Evolutionary conservation across 2,888 invertebrate species (phyloP).

Genomic region (Drosophila putrida): DNA sequence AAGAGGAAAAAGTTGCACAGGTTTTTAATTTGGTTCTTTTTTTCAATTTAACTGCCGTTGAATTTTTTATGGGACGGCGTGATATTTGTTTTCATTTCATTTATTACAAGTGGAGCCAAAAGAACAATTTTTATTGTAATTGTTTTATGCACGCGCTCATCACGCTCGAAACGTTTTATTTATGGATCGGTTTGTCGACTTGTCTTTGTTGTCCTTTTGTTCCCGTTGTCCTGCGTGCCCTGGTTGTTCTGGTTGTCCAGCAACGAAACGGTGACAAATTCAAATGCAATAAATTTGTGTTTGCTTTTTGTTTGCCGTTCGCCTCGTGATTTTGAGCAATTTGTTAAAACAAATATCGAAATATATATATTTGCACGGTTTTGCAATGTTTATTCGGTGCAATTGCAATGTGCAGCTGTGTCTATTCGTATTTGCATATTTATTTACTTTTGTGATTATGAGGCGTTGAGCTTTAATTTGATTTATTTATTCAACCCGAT

Average conservation of each 20-base stretch:
- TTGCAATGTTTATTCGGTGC: constrained; percentile 24
- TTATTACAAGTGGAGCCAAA: constrained; percentile 49
- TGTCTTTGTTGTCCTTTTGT: constrained; percentile 5
- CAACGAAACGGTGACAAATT: constrained; percentile 71
- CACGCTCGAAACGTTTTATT: constrained; percentile 60
- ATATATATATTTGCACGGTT: constrained; percentile 38
- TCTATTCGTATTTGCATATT: constrained; percentile 37
- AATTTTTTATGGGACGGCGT: constrained; percentile 48
- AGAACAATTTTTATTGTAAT: constrained; percentile 62
- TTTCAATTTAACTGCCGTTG: constrained; percentile 10
- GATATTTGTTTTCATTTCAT: constrained; percentile 76
- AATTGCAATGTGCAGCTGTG: constrained; percentile 43
- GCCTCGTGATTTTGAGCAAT: constrained; percentile 70
- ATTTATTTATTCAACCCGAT: constrained; percentile 65
- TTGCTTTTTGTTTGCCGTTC: constrained; percentile 32
- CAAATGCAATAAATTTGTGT: constrained; percentile 72
- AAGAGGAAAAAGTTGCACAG: background rate
- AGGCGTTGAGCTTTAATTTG: constrained; percentile 72
- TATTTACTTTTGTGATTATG: constrained; percentile 76
- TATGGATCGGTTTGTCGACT: constrained; percentile 52
- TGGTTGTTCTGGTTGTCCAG: background rate
- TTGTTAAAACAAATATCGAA: constrained; percentile 76
- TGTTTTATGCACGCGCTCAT: constrained; percentile 70
- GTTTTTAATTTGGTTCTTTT: background rate
- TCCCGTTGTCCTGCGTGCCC: background rate